A percentile compares a stretch with the other conserved stretches of the same genome.
These are phyloP conservation scores for Drosophila kanapiae DNA, from an alignment of 1,140 invertebrate genomes.

Conservation along the genomic window DNA sequence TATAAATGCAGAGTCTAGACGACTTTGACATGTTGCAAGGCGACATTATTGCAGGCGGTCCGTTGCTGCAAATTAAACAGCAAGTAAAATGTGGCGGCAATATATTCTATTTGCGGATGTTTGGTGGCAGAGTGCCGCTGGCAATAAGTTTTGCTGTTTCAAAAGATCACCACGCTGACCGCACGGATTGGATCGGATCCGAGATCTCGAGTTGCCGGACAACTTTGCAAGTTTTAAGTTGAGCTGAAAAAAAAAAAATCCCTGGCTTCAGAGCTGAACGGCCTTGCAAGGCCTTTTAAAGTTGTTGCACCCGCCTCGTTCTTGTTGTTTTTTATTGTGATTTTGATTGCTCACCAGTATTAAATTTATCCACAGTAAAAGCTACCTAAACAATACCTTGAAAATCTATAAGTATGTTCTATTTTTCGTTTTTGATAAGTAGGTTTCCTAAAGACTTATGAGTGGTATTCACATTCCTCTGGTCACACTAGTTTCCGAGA, in stretches of 20 bases:
- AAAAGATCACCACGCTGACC: conserved; percentile 45
- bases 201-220: conserved; percentile 24
- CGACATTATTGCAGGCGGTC: conserved; percentile 44
- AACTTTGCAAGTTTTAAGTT: conserved; percentile 44
- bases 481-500: too few species aligned
- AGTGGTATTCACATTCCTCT: too few species aligned
- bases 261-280: conserved; percentile 59
- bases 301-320: conserved; percentile 71
- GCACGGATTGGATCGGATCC: conserved; percentile 14
- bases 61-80: conserved; percentile 27
- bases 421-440: neutral
- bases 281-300: conserved; percentile 83
- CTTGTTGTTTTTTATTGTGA: conserved; percentile 43
- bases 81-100: conserved; percentile 26
- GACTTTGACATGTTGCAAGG: conserved; percentile 61
- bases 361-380: conserved; percentile 4
- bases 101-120: conserved; percentile 58
- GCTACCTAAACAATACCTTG: neutral
- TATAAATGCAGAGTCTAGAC: conserved; percentile 68
- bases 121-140: conserved; percentile 7
- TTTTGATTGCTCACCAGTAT: conserved; percentile 60
- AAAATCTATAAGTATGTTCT: neutral
- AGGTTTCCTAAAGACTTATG: too few species aligned
- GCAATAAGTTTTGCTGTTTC: conserved; percentile 14
- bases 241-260: conserved; percentile 42